These are phyloP conservation scores for Arizona elegans DNA, from an alignment of 2,113 vertebrate species.

Conservation along the genomic window DNA sequence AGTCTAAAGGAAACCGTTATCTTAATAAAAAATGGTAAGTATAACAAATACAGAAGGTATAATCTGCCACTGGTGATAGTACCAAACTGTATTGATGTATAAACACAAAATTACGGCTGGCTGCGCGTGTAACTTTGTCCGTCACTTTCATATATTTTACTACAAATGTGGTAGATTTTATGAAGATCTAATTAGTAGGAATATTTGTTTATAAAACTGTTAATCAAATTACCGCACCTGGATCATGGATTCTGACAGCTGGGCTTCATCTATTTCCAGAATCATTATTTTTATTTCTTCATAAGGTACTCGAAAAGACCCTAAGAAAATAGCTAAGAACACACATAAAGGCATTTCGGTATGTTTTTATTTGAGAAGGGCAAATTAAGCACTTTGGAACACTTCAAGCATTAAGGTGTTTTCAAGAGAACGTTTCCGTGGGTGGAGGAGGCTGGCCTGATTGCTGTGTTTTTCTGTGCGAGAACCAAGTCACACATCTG, in stretches of 20 bases:
- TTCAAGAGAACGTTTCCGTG: neutral
- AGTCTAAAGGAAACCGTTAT: neutral
- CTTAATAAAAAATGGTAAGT: neutral
- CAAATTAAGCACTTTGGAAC: neutral
- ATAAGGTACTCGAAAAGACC: constrained; percentile 93
- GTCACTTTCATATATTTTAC: neutral
- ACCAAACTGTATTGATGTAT: neutral
- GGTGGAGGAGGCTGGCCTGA: neutral
- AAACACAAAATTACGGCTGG: neutral
- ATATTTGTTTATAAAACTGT: neutral
- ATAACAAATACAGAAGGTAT: neutral
- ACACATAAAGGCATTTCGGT: constrained; percentile 3
- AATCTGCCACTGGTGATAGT: neutral
- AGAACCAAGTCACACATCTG: neutral
- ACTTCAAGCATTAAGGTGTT: neutral
- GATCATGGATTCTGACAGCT: constrained; percentile 91
- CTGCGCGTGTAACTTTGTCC: neutral
- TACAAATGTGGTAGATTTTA: neutral
- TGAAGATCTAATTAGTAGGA: neutral
- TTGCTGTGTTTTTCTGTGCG: neutral
- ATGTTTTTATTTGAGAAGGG: neutral
- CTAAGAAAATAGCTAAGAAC: constrained; percentile 89
- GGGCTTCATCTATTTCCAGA: constrained; percentile 91
- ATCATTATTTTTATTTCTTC: constrained; percentile 90
- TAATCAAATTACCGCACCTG: constrained; percentile 76